Evolutionary conservation across 2,888 invertebrate genomes (phyloP), one percentile per base, ranked within the genome.

Genomic region (Halocaridina rubra): DNA sequence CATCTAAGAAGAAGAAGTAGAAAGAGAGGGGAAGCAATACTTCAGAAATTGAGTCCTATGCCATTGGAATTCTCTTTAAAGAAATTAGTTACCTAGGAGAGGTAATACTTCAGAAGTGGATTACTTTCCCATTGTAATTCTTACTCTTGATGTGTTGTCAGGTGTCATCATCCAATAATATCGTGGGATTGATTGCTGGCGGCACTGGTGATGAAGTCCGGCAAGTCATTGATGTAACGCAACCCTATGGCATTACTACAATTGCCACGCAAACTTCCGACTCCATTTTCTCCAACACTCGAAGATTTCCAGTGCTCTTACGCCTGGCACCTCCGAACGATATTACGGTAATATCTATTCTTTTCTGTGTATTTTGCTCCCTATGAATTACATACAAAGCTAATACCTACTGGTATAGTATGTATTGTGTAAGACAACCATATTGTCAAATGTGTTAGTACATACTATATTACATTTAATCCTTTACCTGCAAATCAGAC

Each of bases 141-240:
- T n/a, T n/a, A n/a, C n/a, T n/a, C n/a, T n/a, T n/a, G n/a, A n/a
- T n/a, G n/a, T n/a, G n/a, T 29, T 33, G 33, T 22, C 81, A 88
- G 87, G 57, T 86, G 22, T 84, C 88, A 19, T 88, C 88, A 13
- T 33, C 80, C 5, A 74, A 27, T 74, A 81, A 78, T 71, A 80
- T 88, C 64, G 71, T 88, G 7, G 86, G 88, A 16, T 24, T 88
- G 39, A 76, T 88, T n/a, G 81, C 79, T 22, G 80, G 84, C 1
- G 86, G 84, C 0, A 29, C 19, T 1, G 86, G 82, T 5, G 88
- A 88, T 24, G 79, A 81, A 30, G 78, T 79, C 16, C 64, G 85
- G 27, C 85, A 86, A 30, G 80, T 88, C 46, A 72, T 88, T 7
- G 88, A 88, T 59, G 78, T 88, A 32, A 86, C 86, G 3, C 88